A percentile compares a stretch with the other conserved stretches of the same genome.
phyloP scores from a whole-genome alignment of 2,797 vertebrate species.

The Fistularia commersonii region DNA sequence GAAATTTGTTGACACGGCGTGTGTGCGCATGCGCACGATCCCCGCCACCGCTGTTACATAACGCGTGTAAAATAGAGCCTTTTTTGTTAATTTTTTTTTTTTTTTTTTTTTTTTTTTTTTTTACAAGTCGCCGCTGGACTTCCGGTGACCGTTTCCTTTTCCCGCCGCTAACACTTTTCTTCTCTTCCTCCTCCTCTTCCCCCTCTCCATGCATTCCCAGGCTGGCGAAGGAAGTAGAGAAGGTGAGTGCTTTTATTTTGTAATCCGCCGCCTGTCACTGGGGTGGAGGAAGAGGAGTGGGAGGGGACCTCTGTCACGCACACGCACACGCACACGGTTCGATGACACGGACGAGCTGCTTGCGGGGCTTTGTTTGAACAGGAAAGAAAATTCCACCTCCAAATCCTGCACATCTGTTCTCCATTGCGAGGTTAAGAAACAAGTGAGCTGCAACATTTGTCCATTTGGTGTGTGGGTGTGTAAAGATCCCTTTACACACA shows the following conservation, averaged over 20 bases:
- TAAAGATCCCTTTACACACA: conserved; percentile 35
- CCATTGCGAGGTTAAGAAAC: conserved; percentile 61
- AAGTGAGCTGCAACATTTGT: conserved; percentile 51
- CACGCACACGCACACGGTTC: conserved; percentile 27
- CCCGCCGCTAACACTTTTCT: neutral
- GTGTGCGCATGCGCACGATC: conserved; percentile 29
- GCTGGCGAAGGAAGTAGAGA: conserved; percentile 79
- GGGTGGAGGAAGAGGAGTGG: conserved; percentile 47
- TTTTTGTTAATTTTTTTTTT: conserved; percentile 21
- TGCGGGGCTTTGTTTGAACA: conserved; percentile 54
- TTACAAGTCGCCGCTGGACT: conserved; percentile 25
- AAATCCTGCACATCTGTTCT: conserved; percentile 69
- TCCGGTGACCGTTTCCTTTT: neutral
- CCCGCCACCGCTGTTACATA: conserved; percentile 36
- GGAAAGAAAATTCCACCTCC: conserved; percentile 50
- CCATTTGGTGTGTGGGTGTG: too few species aligned
- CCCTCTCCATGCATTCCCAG: too few species aligned
- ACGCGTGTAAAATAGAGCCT: conserved; percentile 26
- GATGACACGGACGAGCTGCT: conserved; percentile 44
- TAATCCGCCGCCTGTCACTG: conserved; percentile 5
- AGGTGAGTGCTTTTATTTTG: conserved; percentile 91
- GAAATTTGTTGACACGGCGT: conserved; percentile 35
- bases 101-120: neutral
- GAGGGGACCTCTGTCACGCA: conserved; percentile 47
- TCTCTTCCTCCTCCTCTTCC: conserved; percentile 47